Base-by-base conservation (phyloP, 2,888 invertebrate species). In the Gisinianus flammeolus region DNA sequence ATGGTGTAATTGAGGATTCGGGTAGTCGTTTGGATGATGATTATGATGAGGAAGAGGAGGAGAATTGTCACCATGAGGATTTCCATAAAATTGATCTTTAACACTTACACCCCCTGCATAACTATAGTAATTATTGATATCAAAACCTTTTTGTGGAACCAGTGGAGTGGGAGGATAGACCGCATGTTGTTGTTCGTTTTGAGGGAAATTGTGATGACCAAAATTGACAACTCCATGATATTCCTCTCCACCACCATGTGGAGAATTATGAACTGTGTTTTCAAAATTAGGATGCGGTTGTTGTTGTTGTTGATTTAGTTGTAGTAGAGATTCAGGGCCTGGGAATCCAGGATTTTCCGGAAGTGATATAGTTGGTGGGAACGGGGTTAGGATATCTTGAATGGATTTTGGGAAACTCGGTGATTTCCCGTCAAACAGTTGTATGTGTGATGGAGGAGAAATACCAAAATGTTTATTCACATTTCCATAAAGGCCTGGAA, bases 311-410 rank as follows among this genome's bases (percentile, higher is more conserved):
- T 22, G 31, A n/a, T 58, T 26, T 19, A 26, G 4, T 3, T 26
- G 16, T 12, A 31, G n/a, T 1, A 8, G 10, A 26, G 19, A 12
- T 2, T 28, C 66, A 28, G 30, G 30, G 28, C 30, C 24, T 8
- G 66, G 66, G 2, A 31, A 66, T 31, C 28, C 66, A 66, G 66
- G 66, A 66, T 28, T 31, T 22, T 28, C 28, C 28, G 31, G 28
- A 26, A 66, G 24, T 31, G 66, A 31, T 12, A 58, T 58, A 70
- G 72, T 8, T 56, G n/a, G 19, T 19, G 66, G 35, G 33, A 79
- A 79, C 0, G 83, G 83, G 2, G 76, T 76, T 28, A 83, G 30
- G 8, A 83, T 82, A 35, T 83, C 83, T 73, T 83, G 83, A 71
- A 83, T 83, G 16, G 83, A 83, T 66, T 82, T 83, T 52, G 83